A percentile compares a stretch with the other conserved stretches of the same genome.
phyloP scores from a whole-genome alignment of 2,797 vertebrate species.

The Eulemur albifrons region DNA sequence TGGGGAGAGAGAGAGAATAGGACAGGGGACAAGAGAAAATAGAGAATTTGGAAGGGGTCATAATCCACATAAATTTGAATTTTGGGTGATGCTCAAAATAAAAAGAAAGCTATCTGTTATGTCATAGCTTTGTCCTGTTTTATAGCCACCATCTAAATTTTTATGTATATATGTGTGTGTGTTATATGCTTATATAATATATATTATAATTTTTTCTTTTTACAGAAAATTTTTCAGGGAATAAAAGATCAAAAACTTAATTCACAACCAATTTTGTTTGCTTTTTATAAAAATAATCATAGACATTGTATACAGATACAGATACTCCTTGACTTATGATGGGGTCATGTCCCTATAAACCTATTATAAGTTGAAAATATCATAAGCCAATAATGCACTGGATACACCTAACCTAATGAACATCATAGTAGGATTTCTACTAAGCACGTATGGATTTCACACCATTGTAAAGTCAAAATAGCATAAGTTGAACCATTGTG shows the following conservation, averaged over 20 bases:
- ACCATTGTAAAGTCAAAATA: background rate
- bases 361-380: background rate
- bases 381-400: background rate
- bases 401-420: background rate
- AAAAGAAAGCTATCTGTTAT: background rate
- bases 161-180: too few relatives aligned
- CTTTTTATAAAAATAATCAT: background rate
- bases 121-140: background rate
- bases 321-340: too few relatives aligned
- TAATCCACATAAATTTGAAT: background rate
- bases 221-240: background rate
- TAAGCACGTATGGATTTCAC: background rate
- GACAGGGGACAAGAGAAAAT: background rate
- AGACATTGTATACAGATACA: background rate
- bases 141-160: background rate
- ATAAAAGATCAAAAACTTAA: background rate
- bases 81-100: background rate
- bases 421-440: background rate
- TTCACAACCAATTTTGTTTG: background rate
- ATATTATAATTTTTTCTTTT: background rate
- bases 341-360: too few relatives aligned
- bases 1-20: background rate
- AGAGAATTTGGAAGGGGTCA: background rate
- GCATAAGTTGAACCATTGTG: background rate
- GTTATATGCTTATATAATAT: too few relatives aligned